Base-by-base conservation (phyloP, 2,113 vertebrate genomes). In the Semnopithecus entellus region DNA sequence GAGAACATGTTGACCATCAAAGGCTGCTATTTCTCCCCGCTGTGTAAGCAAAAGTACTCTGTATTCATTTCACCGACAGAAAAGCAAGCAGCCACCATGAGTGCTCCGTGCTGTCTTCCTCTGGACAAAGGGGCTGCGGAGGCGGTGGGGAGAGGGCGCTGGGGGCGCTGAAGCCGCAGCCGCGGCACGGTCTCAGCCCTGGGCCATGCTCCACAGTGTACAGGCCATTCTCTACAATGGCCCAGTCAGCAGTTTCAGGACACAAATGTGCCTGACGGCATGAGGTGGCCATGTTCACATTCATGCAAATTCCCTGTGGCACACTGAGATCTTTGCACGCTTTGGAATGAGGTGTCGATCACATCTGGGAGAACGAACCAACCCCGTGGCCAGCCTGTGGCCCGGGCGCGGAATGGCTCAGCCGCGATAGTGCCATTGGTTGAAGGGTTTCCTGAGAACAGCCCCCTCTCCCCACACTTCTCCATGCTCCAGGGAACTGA, bases 111-210 rank as follows among this genome's bases (percentile, higher is more conserved):
- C 88, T 88, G 76, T 57, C 82, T 95, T 84, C 43, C 76, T 45
- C 95, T 80, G 86, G 97, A 91, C 70, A 94, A 96, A 92, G 95
- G 92, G 82, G 59, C 72, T 97, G 97, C 82, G 43, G 73, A 90
- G 94, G 92, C 95, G 96, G 89, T 45, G 97, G 81, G 30, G 94
- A 78, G 97, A 35, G 73, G 16, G 8, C 72, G 25, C 50, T 30
- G n/a, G 17, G 27, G 76, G 11, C 20, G 52, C 55, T 82, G 66
- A 35, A 68, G 66, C 32, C 9, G 16, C 13, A 3, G n/a, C 22
- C 50, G 32, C 38, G 12, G 30, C 52, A 55, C 6, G 6, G 17
- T 55, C 95, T 66, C 30, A 76, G 27, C 94, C 27, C 16, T 83
- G 75, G 2, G 94, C 61, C 43, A 78, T 11, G 8, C 6, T 3